These are phyloP conservation scores for Tympanoctomys barrerae DNA, from an alignment of 2,797 vertebrate genomes.

Conservation along the genomic window DNA sequence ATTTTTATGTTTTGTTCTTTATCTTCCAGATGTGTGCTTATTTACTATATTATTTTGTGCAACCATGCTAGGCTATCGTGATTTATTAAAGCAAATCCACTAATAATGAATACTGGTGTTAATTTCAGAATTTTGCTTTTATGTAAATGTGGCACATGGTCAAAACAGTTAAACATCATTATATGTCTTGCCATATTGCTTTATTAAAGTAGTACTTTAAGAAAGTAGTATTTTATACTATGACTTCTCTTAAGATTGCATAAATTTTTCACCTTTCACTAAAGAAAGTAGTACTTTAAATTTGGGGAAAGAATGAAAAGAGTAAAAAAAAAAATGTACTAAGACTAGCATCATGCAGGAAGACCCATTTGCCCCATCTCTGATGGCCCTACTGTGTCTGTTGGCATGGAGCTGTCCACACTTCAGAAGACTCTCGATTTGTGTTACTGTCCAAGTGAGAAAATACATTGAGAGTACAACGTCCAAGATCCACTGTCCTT, in stretches of 20 bases:
- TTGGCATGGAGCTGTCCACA: neutral
- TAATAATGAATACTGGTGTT: neutral
- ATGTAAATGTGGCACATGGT: constrained; percentile 6
- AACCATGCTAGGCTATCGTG: neutral
- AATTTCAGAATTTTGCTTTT: constrained; percentile 43
- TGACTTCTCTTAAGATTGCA: too few species aligned
- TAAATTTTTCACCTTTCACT: too few species aligned
- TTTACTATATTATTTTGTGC: constrained; percentile 15
- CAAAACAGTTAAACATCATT: constrained; percentile 44
- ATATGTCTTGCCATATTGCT: neutral
- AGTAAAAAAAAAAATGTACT: neutral
- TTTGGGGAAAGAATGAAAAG: neutral
- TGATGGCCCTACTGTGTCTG: neutral
- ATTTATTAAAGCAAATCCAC: constrained; percentile 44
- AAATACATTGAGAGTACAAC: constrained; percentile 50
- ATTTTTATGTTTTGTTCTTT: constrained; percentile 9
- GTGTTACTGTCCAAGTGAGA: constrained; percentile 49
- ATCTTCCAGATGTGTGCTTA: neutral
- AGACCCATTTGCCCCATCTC: neutral
- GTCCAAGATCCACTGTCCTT: constrained; percentile 54
- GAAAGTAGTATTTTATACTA: neutral
- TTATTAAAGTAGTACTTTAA: constrained; percentile 23
- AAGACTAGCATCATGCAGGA: neutral
- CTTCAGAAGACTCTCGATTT: constrained; percentile 6
- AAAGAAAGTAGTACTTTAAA: neutral